These are phyloP conservation scores for Hemitrygon akajei DNA, from an alignment of 2,797 vertebrate species.

Conservation along the genomic window DNA sequence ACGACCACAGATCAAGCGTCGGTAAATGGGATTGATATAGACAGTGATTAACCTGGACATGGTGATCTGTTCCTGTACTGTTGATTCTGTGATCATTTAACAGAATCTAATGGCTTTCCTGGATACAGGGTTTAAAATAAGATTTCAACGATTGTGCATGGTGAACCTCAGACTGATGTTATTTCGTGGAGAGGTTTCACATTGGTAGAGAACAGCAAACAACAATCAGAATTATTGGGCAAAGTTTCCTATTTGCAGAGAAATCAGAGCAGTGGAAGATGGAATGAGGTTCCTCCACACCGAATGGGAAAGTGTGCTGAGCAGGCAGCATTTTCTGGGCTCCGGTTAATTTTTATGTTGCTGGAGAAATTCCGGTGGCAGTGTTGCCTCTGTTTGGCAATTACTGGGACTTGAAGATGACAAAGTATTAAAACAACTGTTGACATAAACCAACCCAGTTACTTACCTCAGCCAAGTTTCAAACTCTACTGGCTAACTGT, in stretches of 20 bases:
- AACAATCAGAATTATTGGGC: background rate
- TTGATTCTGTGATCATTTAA: too few species aligned
- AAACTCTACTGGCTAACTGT: background rate
- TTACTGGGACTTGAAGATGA: background rate
- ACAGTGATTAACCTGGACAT: too few species aligned
- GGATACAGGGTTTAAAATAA: slow-evolving; percentile 5
- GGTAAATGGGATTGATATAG: too few species aligned
- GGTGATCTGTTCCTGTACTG: too few species aligned
- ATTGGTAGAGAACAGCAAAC: background rate
- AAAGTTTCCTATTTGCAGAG: background rate
- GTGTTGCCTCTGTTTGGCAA: background rate
- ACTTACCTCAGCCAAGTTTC: background rate
- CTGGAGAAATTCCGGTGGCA: background rate
- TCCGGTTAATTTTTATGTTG: background rate
- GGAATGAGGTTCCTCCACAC: background rate
- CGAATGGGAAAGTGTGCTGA: background rate
- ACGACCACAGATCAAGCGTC: too few species aligned
- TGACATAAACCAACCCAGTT: background rate
- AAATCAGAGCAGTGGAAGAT: slow-evolving; percentile 7
- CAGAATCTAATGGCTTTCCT: background rate
- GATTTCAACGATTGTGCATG: background rate
- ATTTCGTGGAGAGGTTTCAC: background rate
- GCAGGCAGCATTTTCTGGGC: background rate
- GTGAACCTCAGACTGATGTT: background rate
- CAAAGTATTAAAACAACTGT: background rate